Base-by-base conservation (phyloP, 2,797 vertebrate species). In the Gymnoscopelus microlampas region DNA sequence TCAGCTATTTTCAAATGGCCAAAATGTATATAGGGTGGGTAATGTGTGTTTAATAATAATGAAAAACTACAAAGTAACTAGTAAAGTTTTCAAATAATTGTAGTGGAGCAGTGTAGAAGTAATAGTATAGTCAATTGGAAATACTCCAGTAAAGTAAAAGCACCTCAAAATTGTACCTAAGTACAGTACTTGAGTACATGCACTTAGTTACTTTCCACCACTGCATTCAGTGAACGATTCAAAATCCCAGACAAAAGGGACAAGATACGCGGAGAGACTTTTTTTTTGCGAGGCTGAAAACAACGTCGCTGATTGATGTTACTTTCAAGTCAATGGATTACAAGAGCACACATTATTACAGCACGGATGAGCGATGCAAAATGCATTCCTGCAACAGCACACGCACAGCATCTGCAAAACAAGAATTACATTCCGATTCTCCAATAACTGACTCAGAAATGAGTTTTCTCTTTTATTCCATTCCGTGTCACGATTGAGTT, bases 321-420 rank as follows among this genome's bases (percentile, higher is more conserved):
- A 19, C 63, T 54, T 53, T 82, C 19, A 35, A 51, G 5, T 51
- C 67, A 77, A 85, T 80, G 59, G 60, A 66, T 76, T 62, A 39
- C 55, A 74, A 19, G 76, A 77, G 56, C 51, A 24, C 35, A 32
- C 0, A 4, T 15, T 76, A 11, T 8, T 10, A 54, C 29, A 47
- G 5, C 1, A 44, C 14, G 23, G 54, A 48, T 23, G 4, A 50
- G 12, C n/a, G 12, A 51, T 3, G n/a, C n/a, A n/a, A n/a, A 13
- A n/a, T 13, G 49, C 49, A n/a, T n/a, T 51, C 2, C 12, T 6
- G 39, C n/a, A 5, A n/a, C 11, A 51, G 7, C 12, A 51, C 19
- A 47, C n/a, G 3, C 9, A 44, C 29, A 19, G 15, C n/a, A 4
- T 60, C 57, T 15, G 57, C 7, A 44, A 60, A 39, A 60, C n/a